Evolutionary conservation across 2,797 vertebrate genomes (phyloP), one percentile per base, ranked within the genome.

Genomic region (Psittacula derbiana): DNA sequence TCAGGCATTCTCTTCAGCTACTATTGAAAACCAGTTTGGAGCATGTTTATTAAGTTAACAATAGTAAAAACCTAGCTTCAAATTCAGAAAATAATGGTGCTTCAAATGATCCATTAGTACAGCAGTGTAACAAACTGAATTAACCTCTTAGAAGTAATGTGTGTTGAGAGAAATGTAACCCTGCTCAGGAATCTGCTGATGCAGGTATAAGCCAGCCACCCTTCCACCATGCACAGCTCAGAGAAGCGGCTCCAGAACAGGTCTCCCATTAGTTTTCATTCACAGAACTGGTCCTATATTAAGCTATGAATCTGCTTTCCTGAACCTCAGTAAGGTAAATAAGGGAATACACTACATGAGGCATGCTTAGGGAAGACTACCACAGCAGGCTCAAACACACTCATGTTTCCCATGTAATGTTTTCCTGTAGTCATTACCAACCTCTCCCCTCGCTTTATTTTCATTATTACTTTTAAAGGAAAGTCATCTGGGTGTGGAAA

Each of bases 401-500:
- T 13, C 21, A 11, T 24, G 21, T 8, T 61, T n/a, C 20, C 40
- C 70, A 40, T 18, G 38, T 31, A 8, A 79, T 50, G 72, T 16
- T 57, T 38, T 74, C 61, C 80, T 64, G 33, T 5, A 67, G 60
- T 67, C 82, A 64, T 67, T 44, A 90, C 47, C 72, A 71, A 78
- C 31, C 64, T 88, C 90, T 88, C 88, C 65, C 43, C 47, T 60
- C 49, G 55, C 40, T 87, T 76, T 12, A 91, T 86, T 91, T 80
- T 85, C 79, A 80, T 83, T 83, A 90, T 67, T 71, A 83, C 76
- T 93, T 74, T 91, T 62, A 91, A 88, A 70, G 41, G 92, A 88
- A 92, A 96, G 84, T 74, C 82, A 96, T 90, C 80, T 92, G 52
- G 95, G 95, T 36, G 80, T 91, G 91, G 95, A 96, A 95, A 94